phyloP scores from a whole-genome alignment of 2,888 invertebrate genomes.

The Lissonota sp. region DNA sequence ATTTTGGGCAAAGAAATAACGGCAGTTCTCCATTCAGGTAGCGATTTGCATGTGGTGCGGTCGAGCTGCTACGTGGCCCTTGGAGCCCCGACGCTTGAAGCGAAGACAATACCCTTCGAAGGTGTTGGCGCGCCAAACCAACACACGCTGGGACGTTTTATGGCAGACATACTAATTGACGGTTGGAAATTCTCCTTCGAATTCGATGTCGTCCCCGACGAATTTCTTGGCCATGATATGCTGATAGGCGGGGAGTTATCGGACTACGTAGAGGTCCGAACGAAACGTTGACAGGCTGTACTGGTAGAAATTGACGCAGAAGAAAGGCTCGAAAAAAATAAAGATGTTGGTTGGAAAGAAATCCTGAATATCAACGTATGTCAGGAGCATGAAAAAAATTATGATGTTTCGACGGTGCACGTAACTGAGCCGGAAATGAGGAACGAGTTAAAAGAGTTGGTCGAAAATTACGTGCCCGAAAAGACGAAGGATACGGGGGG shows the following conservation, averaged over 20 bases:
- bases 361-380: background rate
- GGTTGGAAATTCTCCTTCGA: background rate
- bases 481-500: background rate
- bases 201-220: slow-evolving; percentile 31
- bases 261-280: slow-evolving; percentile 31
- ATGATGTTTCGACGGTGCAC: slow-evolving; percentile 3
- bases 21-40: background rate
- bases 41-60: background rate
- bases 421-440: background rate
- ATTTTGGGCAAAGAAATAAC: too few relatives aligned
- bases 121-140: background rate
- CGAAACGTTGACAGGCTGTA: slow-evolving; percentile 29
- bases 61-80: background rate
- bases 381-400: background rate
- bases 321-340: background rate
- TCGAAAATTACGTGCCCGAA: background rate
- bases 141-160: background rate
- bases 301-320: slow-evolving; percentile 10
- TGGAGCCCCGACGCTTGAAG: background rate
- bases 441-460: background rate
- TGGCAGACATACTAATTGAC: background rate
- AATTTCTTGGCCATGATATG: slow-evolving; percentile 46
- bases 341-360: background rate
- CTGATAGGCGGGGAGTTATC: slow-evolving; percentile 57
- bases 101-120: background rate